These are phyloP conservation scores for Uloborus plumipes DNA, from an alignment of 2,888 invertebrate species.

Conservation along the genomic window DNA sequence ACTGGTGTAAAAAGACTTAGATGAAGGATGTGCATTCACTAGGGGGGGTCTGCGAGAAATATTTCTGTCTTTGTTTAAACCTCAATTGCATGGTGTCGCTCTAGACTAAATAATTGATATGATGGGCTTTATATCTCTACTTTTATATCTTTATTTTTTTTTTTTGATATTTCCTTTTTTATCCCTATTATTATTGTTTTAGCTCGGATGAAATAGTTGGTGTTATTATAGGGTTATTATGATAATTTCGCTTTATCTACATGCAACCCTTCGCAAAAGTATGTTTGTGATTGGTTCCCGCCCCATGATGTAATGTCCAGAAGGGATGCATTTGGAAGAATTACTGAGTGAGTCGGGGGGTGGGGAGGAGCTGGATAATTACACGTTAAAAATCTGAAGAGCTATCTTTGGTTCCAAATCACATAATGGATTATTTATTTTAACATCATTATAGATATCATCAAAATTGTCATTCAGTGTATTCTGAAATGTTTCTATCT, in stretches of 20 bases:
- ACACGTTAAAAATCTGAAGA: slow-evolving; percentile 11
- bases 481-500: too few relatives aligned
- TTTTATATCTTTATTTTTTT: slow-evolving; percentile 42
- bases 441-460: too few relatives aligned
- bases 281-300: too few relatives aligned
- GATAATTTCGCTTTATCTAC: slow-evolving; percentile 27
- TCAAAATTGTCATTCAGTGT: too few relatives aligned
- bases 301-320: neutral
- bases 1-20: slow-evolving; percentile 54
- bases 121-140: slow-evolving; percentile 30
- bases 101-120: slow-evolving; percentile 49
- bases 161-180: slow-evolving; percentile 16
- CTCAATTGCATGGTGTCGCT: slow-evolving; percentile 57
- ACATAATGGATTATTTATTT: too few relatives aligned
- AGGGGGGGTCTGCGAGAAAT: slow-evolving; percentile 30
- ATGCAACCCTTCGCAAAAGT: too few relatives aligned
- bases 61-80: slow-evolving; percentile 57
- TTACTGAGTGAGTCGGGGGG: neutral
- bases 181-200: slow-evolving; percentile 47
- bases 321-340: slow-evolving; percentile 10
- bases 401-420: slow-evolving; percentile 18
- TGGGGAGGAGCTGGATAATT: slow-evolving; percentile 21
- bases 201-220: slow-evolving; percentile 44
- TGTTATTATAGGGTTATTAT: slow-evolving; percentile 58
- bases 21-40: slow-evolving; percentile 57